Evolutionary conservation across 1,140 invertebrate genomes (phyloP).

Genomic region (Lordiphosa stackelbergi): DNA sequence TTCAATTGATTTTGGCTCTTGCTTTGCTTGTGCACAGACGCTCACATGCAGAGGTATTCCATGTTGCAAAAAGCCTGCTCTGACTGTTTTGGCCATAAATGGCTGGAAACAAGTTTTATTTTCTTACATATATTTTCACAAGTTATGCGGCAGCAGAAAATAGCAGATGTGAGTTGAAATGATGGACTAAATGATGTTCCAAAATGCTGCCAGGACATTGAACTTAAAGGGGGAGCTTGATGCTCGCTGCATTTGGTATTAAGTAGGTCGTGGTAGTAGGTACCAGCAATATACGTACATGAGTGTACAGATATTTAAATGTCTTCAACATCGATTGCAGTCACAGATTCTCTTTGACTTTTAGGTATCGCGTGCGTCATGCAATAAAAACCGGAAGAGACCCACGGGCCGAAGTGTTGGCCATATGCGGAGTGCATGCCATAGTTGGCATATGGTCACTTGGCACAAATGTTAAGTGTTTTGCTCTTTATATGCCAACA

Average conservation of each 20-base stretch:
- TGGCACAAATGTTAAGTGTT: no score
- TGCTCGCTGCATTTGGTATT: neutral
- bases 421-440: neutral
- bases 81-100: constrained; percentile 5
- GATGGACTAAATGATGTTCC: constrained; percentile 10
- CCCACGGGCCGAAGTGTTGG: no score
- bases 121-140: neutral
- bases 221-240: constrained; percentile 9
- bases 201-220: constrained; percentile 30
- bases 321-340: constrained; percentile 1
- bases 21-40: neutral
- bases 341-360: neutral
- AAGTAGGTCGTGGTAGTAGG: constrained; percentile 28
- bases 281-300: neutral
- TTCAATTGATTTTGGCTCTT: no score
- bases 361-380: constrained; percentile 1
- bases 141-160: neutral
- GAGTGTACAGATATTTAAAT: neutral
- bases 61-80: constrained; percentile 6
- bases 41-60: neutral
- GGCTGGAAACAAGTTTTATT: constrained; percentile 7
- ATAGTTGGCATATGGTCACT: constrained; percentile 9
- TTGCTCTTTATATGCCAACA: no score
- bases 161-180: constrained; percentile 1
- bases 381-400: constrained; percentile 10